These are phyloP conservation scores for Ophion ellenae DNA, from an alignment of 2,888 invertebrate species.

Conservation along the genomic window DNA sequence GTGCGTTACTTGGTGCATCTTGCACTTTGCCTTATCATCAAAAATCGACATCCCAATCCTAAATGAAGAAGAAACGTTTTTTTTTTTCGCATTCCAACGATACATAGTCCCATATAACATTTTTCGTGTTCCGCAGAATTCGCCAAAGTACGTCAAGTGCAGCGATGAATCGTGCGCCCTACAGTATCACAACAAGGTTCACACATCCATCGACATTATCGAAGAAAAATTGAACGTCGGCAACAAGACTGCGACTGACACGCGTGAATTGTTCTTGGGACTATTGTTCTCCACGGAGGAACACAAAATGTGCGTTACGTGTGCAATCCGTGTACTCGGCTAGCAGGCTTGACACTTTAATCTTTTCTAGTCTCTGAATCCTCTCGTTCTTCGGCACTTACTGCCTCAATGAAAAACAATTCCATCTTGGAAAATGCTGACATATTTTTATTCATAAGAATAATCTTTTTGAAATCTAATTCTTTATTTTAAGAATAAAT, in stretches of 20 bases:
- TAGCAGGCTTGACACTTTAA: neutral
- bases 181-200: conserved; percentile 96
- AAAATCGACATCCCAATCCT: no score
- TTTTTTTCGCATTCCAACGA: no score
- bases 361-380: neutral
- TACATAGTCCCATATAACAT: no score
- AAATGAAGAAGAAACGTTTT: no score
- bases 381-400: no score
- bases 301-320: conserved; percentile 92
- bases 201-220: conserved; percentile 95
- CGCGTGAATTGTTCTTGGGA: conserved; percentile 95
- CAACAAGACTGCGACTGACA: conserved; percentile 89
- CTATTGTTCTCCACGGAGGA: conserved; percentile 97
- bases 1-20: no score
- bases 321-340: neutral
- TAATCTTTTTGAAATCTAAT: no score
- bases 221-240: conserved; percentile 91
- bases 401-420: no score
- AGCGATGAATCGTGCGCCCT: conserved; percentile 92
- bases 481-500: no score
- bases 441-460: no score
- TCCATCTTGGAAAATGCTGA: no score
- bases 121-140: conserved; percentile 87
- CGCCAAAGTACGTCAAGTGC: conserved; percentile 94
- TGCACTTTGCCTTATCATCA: no score